phyloP scores from a whole-genome alignment of 2,797 vertebrate species.

The Phyllotis vaccarum region DNA sequence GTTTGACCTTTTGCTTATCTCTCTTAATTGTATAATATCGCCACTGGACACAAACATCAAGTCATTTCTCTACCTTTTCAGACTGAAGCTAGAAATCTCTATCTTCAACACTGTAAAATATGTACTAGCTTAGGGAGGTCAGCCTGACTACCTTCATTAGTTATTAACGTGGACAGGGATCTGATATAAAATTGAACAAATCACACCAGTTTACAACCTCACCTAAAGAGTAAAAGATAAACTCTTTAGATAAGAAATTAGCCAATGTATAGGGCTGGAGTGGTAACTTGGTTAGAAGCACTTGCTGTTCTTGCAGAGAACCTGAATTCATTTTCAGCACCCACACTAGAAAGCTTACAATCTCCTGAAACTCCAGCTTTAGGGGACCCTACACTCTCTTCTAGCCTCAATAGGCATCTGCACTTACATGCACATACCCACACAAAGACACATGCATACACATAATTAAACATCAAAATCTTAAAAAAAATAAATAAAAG shows the following conservation, averaged over 20 bases:
- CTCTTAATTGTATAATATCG: not conserved
- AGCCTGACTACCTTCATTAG: not conserved
- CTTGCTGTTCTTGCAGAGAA: not conserved
- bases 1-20: not conserved
- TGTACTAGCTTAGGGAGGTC: not conserved
- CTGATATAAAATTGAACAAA: slow-evolving; percentile 30
- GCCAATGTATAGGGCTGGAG: not conserved
- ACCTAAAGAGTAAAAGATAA: slow-evolving; percentile 47
- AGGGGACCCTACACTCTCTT: not conserved
- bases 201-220: slow-evolving; percentile 31
- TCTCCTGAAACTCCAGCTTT: not conserved
- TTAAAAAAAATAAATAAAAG: no score
- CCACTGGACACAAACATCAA: not conserved
- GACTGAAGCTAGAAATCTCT: not conserved
- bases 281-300: not conserved
- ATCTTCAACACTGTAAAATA: not conserved
- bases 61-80: not conserved
- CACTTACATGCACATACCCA: not conserved
- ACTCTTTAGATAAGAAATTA: slow-evolving; percentile 14
- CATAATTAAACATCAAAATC: not conserved
- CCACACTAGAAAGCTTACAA: not conserved
- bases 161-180: not conserved
- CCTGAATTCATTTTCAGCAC: not conserved
- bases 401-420: not conserved
- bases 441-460: not conserved